These are phyloP conservation scores for Dendrolimus houi DNA, from an alignment of 2,888 invertebrate species.

Conservation along the genomic window DNA sequence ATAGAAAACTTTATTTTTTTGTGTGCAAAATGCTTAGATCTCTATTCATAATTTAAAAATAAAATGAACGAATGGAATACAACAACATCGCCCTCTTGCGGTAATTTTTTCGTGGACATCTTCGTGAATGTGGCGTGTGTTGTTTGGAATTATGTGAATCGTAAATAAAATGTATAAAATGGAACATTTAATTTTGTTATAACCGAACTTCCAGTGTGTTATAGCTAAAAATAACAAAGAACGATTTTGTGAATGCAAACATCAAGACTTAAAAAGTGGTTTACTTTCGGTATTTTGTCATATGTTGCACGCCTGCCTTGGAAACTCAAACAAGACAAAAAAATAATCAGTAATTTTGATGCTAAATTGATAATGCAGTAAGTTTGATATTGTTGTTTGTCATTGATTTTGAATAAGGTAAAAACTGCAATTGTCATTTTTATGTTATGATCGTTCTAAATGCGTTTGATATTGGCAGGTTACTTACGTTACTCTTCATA, in stretches of 20 bases:
- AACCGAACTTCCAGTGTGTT: slow-evolving; percentile 44
- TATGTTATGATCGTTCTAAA: slow-evolving; percentile 12
- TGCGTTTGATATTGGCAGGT: slow-evolving; percentile 40
- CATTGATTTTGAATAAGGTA: slow-evolving; percentile 13
- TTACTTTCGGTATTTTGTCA: slow-evolving; percentile 62
- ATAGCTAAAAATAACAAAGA: slow-evolving; percentile 31
- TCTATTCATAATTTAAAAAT: not conserved
- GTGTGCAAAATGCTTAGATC: too few relatives aligned
- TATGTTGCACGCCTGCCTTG: slow-evolving; percentile 74
- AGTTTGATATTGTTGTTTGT: slow-evolving; percentile 42
- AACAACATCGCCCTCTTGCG: slow-evolving; percentile 49
- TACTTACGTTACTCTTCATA: slow-evolving; percentile 27
- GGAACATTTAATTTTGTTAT: slow-evolving; percentile 38
- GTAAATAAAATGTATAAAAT: slow-evolving; percentile 70
- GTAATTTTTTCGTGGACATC: slow-evolving; percentile 48
- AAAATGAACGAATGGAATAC: not conserved
- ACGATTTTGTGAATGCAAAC: slow-evolving; percentile 29
- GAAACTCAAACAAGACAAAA: slow-evolving; percentile 69
- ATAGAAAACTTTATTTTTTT: too few relatives aligned
- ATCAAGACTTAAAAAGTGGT: slow-evolving; percentile 35
- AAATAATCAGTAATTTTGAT: slow-evolving; percentile 66
- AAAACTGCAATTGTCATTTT: slow-evolving; percentile 10
- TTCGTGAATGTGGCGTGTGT: slow-evolving; percentile 77
- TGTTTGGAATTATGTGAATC: slow-evolving; percentile 70
- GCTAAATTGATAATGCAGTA: slow-evolving; percentile 71